Evolutionary conservation across 2,888 invertebrate genomes (phyloP).

Genomic region (Polydrusus tereticollis): DNA sequence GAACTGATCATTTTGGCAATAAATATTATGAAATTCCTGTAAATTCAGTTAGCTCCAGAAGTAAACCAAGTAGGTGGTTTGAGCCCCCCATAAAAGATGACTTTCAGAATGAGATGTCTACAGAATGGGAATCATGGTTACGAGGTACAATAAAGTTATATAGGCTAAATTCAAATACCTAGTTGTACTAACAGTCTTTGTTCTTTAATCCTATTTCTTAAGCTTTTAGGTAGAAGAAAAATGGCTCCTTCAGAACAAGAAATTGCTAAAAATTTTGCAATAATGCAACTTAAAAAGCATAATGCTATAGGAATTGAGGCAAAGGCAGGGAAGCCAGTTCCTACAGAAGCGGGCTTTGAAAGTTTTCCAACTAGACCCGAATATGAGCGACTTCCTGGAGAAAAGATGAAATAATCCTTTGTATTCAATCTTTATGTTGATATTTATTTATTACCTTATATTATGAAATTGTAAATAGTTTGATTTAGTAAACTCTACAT

Average conservation of each 20-base stretch:
- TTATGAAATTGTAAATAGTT: not conserved
- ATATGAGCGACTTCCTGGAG: constrained; percentile 71
- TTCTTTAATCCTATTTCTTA: too few species aligned
- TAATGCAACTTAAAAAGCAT: constrained; percentile 79
- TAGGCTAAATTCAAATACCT: too few species aligned
- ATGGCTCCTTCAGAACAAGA: constrained; percentile 82
- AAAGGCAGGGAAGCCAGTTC: constrained; percentile 69
- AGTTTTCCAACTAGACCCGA: constrained; percentile 66
- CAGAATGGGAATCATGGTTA: constrained; percentile 93
- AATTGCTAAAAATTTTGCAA: constrained; percentile 76
- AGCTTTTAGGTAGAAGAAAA: constrained; percentile 61
- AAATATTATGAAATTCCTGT: constrained; percentile 84
- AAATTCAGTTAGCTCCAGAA: constrained; percentile 75
- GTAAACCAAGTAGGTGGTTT: constrained; percentile 80
- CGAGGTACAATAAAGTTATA: constrained; percentile 65
- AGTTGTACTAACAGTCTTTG: too few species aligned
- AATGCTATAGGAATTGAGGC: constrained; percentile 81
- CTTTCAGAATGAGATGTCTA: constrained; percentile 81
- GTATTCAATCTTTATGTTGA: not conserved
- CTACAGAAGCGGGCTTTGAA: constrained; percentile 67
- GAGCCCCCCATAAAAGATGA: constrained; percentile 75
- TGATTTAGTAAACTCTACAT: too few species aligned
- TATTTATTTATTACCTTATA: not conserved
- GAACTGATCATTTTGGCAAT: constrained; percentile 86
- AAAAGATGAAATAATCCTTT: constrained; percentile 42